phyloP scores from a whole-genome alignment of 2,797 vertebrate species.

The Catostomus latipinnis region DNA sequence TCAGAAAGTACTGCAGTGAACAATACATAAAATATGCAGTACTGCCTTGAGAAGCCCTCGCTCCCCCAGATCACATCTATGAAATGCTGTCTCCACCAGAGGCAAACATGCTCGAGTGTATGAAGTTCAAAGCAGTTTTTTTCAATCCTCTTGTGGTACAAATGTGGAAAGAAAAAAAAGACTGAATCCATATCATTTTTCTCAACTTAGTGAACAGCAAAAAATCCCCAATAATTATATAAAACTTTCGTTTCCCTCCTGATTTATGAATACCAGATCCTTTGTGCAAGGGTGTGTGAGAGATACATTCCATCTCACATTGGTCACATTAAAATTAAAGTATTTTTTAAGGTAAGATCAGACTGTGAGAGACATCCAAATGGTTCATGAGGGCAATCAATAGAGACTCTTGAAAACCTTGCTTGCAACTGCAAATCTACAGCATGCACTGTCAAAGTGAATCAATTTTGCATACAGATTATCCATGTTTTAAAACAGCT shows the following conservation, averaged over 20 bases:
- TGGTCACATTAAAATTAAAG: slow-evolving; percentile 5
- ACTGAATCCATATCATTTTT: slow-evolving; percentile 10
- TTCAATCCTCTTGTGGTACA: slow-evolving; percentile 36
- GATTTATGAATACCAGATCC: slow-evolving; percentile 5
- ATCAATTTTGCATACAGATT: slow-evolving; percentile 50
- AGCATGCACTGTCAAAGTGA: slow-evolving; percentile 18
- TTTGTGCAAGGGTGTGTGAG: neutral
- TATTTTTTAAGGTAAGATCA: slow-evolving; percentile 9
- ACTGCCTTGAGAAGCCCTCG: slow-evolving; percentile 38
- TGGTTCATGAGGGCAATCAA: slow-evolving; percentile 38
- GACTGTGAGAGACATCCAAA: slow-evolving; percentile 42
- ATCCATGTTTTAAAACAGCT: slow-evolving; percentile 24
- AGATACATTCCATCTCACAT: neutral
- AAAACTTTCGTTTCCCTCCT: slow-evolving; percentile 7
- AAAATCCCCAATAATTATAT: neutral
- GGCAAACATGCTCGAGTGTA: slow-evolving; percentile 30
- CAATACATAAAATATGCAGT: slow-evolving; percentile 54
- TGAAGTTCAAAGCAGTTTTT: slow-evolving; percentile 44
- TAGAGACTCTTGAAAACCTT: slow-evolving; percentile 21
- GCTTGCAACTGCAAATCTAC: slow-evolving; percentile 47
- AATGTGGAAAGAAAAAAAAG: slow-evolving; percentile 19
- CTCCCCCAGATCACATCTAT: slow-evolving; percentile 22
- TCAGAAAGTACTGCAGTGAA: slow-evolving; percentile 20
- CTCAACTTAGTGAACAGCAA: slow-evolving; percentile 4
- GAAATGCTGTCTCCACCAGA: slow-evolving; percentile 39